Conservation (phyloP, 2,113 vertebrate genomes). For the Ictalurus furcatus region DNA sequence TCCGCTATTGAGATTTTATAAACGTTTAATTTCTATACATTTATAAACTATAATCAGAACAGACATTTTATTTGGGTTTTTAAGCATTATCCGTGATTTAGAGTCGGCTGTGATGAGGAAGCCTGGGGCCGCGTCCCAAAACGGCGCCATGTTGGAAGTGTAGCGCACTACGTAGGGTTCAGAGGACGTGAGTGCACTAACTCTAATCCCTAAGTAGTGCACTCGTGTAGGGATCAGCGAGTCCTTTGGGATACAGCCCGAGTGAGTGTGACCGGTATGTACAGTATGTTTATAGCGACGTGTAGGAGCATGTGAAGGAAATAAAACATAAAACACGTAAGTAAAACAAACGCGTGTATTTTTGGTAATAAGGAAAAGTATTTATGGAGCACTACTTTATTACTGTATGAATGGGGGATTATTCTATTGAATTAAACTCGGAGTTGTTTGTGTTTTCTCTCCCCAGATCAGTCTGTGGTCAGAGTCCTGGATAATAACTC, state of each 20-base stretch:
- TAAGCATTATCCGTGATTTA: not conserved
- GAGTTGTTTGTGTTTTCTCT: not conserved
- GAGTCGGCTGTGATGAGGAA: not conserved
- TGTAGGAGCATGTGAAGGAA: not conserved
- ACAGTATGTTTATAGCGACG: not conserved
- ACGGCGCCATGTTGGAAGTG: not conserved
- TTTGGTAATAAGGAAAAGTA: too few relatives aligned
- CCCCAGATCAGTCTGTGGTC: not conserved
- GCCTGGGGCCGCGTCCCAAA: not conserved
- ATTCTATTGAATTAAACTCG: not conserved
- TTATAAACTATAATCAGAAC: not conserved
- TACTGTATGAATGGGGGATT: not conserved
- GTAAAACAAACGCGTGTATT: too few relatives aligned
- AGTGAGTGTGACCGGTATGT: not conserved
- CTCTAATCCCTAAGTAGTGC: not conserved
- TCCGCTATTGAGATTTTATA: not conserved
- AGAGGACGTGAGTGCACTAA: not conserved
- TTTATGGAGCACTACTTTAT: too few relatives aligned
- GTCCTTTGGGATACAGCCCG: not conserved
- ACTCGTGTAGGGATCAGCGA: not conserved
- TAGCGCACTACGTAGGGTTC: not conserved
- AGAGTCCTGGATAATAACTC: not conserved
- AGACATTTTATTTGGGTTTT: too few relatives aligned
- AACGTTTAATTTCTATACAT: not conserved
- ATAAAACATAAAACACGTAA: too few relatives aligned